Evolutionary conservation across 2,113 vertebrate species (phyloP).

Genomic region (Capricornis sumatraensis): DNA sequence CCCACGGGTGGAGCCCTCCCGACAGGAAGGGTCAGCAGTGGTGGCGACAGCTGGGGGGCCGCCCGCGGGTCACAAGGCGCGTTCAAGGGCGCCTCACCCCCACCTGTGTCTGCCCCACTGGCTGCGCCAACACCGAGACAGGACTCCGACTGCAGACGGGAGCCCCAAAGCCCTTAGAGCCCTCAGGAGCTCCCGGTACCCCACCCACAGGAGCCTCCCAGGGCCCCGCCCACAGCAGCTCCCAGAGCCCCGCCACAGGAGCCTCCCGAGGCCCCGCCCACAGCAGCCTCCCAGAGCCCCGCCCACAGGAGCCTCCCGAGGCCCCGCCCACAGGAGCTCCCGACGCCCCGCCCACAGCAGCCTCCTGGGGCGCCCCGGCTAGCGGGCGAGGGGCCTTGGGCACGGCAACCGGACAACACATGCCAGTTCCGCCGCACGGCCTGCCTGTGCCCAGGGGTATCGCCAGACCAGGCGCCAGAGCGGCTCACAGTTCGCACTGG

Average conservation of each 20-base stretch:
- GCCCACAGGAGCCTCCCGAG: rapidly evolving
- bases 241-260: no score
- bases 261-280: no score
- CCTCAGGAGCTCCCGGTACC: no score
- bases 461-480: rapidly evolving
- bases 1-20: not conserved
- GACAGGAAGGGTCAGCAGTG: not conserved
- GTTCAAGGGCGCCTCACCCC: not conserved
- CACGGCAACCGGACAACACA: no score
- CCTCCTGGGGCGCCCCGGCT: rapidly evolving
- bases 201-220: no score
- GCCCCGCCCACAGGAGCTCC: no score
- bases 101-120: rapidly evolving
- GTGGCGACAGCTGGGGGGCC: not conserved
- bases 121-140: rapidly evolving
- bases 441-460: not conserved
- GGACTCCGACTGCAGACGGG: rapidly evolving
- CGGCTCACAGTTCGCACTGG: rapidly evolving
- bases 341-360: not conserved
- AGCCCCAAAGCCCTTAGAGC: not conserved
- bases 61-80: not conserved
- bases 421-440: rapidly evolving
- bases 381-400: rapidly evolving
- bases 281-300: no score
- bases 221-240: not conserved